A percentile compares a stretch with the other conserved stretches of the same genome.
These are phyloP conservation scores for Actinernus sp. DNA, from an alignment of 92 coral and sea anemone species.

Conservation along the genomic window DNA sequence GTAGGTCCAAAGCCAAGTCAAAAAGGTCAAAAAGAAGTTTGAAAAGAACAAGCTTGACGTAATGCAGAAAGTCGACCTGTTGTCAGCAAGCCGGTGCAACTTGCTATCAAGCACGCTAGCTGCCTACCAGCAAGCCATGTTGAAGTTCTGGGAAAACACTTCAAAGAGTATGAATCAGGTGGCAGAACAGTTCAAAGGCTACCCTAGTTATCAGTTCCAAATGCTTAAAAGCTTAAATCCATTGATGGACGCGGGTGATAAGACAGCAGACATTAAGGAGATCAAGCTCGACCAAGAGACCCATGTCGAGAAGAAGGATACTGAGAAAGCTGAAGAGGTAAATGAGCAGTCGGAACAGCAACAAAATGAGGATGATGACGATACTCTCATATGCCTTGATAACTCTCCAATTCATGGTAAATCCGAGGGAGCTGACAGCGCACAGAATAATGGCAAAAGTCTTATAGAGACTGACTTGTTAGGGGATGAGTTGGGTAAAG, in stretches of 20 bases:
- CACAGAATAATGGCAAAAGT: slow-evolving; percentile 42
- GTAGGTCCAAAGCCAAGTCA: slow-evolving; percentile 94
- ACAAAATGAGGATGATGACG: slow-evolving; percentile 89
- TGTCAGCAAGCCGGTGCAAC: slow-evolving; percentile 98
- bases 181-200: slow-evolving; percentile 94
- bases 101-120: slow-evolving; percentile 95
- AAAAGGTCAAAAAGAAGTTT: slow-evolving; percentile 88
- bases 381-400: slow-evolving; percentile 86
- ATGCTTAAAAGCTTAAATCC: slow-evolving; percentile 98
- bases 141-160: slow-evolving; percentile 99
- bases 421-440: slow-evolving; percentile 21
- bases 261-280: slow-evolving; percentile 84
- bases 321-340: slow-evolving; percentile 62
- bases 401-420: slow-evolving; percentile 71
- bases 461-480: slow-evolving; percentile 76
- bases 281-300: slow-evolving; percentile 70
- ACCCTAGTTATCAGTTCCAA: slow-evolving; percentile 95
- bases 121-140: slow-evolving; percentile 96
- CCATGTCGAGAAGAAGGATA: slow-evolving; percentile 64
- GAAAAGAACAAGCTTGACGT: slow-evolving; percentile 96
- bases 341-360: slow-evolving; percentile 47
- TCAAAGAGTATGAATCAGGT: slow-evolving; percentile 91
- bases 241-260: slow-evolving; percentile 59
- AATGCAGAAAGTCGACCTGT: slow-evolving; percentile 95
- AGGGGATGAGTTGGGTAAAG: slow-evolving; percentile 39